A percentile compares a stretch with the other conserved stretches of the same genome.
These are phyloP conservation scores for Neopipo cinnamomea DNA, from an alignment of 2,113 vertebrate species.

Conservation along the genomic window DNA sequence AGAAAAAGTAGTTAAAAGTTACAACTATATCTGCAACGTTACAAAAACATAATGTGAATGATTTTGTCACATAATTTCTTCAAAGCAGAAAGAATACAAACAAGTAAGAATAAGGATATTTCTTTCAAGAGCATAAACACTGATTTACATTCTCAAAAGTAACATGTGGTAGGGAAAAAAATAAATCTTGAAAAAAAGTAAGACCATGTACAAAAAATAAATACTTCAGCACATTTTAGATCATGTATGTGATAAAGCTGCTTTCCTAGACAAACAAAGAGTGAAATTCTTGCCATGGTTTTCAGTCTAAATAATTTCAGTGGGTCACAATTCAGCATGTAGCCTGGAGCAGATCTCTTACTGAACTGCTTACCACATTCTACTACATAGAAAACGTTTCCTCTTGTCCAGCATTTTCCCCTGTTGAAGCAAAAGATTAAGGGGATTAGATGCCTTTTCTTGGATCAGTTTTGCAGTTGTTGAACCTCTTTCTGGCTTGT, in stretches of 20 bases:
- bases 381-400: background rate
- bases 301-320: conserved; percentile 64
- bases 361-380: background rate
- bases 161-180: background rate
- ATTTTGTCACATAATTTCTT: background rate
- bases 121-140: background rate
- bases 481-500: background rate
- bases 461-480: conserved; percentile 3
- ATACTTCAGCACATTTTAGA: conserved; percentile 50
- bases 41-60: background rate
- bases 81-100: background rate
- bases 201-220: background rate
- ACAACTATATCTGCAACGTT: background rate
- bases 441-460: conserved; percentile 21
- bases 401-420: conserved; percentile 7
- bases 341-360: background rate
- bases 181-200: background rate
- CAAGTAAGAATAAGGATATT: background rate
- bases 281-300: conserved; percentile 70
- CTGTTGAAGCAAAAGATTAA: conserved; percentile 55
- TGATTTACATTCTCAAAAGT: background rate
- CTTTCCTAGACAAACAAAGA: conserved; percentile 61
- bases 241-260: conserved; percentile 55
- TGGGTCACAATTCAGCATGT: conserved; percentile 27
- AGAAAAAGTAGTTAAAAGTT: background rate